Evolutionary conservation across 2,888 invertebrate genomes (phyloP), one percentile per base, ranked within the genome.

Genomic region (Noctua pronuba): DNA sequence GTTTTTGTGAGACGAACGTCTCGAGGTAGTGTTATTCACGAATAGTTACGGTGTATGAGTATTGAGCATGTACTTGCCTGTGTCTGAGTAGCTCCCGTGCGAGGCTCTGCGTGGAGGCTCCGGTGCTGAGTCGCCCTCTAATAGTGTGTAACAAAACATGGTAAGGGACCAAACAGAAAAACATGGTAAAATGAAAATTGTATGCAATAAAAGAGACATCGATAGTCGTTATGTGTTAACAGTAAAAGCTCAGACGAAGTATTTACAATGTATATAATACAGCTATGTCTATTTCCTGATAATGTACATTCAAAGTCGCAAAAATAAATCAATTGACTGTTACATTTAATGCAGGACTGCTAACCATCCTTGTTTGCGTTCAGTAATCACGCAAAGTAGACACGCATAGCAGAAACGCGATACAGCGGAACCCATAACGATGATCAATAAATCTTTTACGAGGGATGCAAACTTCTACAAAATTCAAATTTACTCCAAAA

Each of bases 111-210:
- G 97, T 87, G 97, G 97, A 89, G 98, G 97, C 91, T 97, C 97
- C 90, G 98, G 98, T 89, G 97, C 97, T 88, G 95, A 94, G 91
- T 97, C 97, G 93, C 95, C 96, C 93, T 97, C 97, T 97, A 97
- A 89, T 94, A 64, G 72, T 94, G 72, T 94, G 93, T 92, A 95
- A 95, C 88, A 94, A 94, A 94, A 94, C 88, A 92, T 92, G 90
- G 91, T 93, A 91, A 93, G 85, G 90, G 87, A 91, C 89, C 88
- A 92, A 93, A 93, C 88, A 86, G 88, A 91, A 90, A 91, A 87
- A 91, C 83, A 90, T 87, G 90, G 82, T 86, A 83, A 83, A 86
- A 89, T 86, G 85, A 77, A 66, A 85, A 87, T 80, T 81, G 77
- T 81, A 87, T 83, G 82, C 78, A 82, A 84, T 67, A 64, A 78